Evolutionary conservation across 2,888 invertebrate genomes (phyloP).

Genomic region (Xestia rhomboidea): DNA sequence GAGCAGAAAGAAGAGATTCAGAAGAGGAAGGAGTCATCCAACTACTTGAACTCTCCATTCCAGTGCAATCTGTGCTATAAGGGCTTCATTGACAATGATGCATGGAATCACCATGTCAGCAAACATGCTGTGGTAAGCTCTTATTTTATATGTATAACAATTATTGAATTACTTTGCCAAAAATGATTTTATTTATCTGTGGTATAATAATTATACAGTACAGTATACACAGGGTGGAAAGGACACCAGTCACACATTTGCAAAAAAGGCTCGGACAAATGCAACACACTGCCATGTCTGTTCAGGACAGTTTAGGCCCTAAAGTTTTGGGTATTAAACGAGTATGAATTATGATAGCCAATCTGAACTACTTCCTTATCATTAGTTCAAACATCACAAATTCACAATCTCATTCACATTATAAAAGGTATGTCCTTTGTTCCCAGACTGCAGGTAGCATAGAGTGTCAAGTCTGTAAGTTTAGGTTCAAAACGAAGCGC

Average conservation of each 20-base stretch:
- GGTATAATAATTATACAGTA: neutral
- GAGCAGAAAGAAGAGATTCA: conserved; percentile 84
- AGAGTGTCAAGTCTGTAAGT: conserved; percentile 83
- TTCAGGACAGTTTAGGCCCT: no score
- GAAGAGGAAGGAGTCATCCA: conserved; percentile 80
- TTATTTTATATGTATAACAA: neutral
- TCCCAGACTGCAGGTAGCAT: conserved; percentile 81
- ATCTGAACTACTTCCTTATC: no score
- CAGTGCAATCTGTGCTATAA: conserved; percentile 84
- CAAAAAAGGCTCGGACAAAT: no score
- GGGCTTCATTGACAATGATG: conserved; percentile 85
- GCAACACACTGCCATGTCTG: no score
- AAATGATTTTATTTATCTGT: neutral
- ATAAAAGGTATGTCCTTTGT: neutral
- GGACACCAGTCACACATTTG: no score
- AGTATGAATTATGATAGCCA: no score
- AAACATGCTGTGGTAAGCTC: conserved; percentile 81
- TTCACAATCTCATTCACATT: no score
- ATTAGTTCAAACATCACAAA: no score
- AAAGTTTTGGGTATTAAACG: no score
- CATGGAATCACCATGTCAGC: conserved; percentile 83
- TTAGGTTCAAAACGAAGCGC: conserved; percentile 83
- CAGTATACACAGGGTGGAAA: neutral
- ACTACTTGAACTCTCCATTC: conserved; percentile 83
- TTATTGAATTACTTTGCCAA: neutral